Base-by-base conservation (phyloP, 2,888 invertebrate species). In the Aradus depressus region DNA sequence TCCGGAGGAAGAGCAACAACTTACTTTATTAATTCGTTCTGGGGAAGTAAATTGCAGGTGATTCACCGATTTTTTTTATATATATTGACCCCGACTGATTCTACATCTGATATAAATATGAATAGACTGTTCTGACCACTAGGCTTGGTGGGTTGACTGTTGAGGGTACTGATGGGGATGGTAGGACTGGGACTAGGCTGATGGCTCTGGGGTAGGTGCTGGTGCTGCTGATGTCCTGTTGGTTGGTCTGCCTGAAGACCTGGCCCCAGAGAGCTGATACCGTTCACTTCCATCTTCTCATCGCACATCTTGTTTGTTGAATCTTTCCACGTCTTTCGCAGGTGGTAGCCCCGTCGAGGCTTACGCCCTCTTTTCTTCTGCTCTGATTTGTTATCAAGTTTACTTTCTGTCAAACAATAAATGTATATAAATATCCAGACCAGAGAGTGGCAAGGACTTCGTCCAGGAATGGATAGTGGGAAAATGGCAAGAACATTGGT, bases 131-230 rank as follows among this genome's bases (percentile, higher is more conserved):
- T n/a, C 49, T 49, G 32, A 49, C 49, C 49, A 41, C 49, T 49
- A 5, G 49, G 49, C 5, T 37, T 22, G 1, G 23, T 49, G 1
- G 49, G 49, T 19, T 49, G 49, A 23, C 49, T 49, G 28, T 49
- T 49, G 3, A 39, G 41, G 4, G 49, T 41, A 41, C 28, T 47
- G 5, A 38, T 26, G 35, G 41, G 18, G 25, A 31, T 23, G 4
- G 31, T 25, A 8, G 49, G 25, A 3, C 21, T 35, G 1, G 47
- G 47, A n/a, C n/a, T n/a, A n/a, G n/a, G n/a, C n/a, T n/a, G n/a
- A n/a, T n/a, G n/a, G n/a, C n/a, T n/a, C n/a, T n/a, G n/a, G n/a
- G n/a, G n/a, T n/a, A n/a, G n/a, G n/a, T n/a, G n/a, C n/a, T n/a
- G n/a, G n/a, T n/a, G n/a, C n/a, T n/a, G n/a, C n/a, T n/a, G n/a